phyloP scores from a whole-genome alignment of 2,888 invertebrate species.

The Agrotis ipsilon region DNA sequence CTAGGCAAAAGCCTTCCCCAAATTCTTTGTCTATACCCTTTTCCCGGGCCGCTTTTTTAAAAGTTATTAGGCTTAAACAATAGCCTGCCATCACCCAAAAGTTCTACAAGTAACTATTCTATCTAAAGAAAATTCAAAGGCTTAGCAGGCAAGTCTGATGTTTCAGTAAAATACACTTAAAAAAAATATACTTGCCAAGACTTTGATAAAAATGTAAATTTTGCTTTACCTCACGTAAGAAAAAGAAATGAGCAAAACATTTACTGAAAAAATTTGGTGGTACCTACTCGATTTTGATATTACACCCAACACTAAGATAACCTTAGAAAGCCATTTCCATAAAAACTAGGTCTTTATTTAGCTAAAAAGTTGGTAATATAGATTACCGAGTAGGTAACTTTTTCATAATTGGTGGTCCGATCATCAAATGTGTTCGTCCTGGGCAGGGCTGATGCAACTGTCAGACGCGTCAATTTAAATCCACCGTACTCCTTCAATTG shows the following conservation, averaged over 20 bases:
- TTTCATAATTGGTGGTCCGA: no score
- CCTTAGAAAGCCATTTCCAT: background rate
- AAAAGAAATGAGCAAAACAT: background rate
- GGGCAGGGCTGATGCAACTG: no score
- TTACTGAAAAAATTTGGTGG: background rate
- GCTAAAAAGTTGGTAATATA: background rate
- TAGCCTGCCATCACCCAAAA: background rate
- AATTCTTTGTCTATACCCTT: no score
- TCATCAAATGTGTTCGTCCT: no score
- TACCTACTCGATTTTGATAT: slow-evolving; percentile 4
- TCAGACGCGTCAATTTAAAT: no score
- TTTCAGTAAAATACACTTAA: background rate
- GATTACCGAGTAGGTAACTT: no score
- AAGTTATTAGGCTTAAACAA: background rate
- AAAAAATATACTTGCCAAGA: background rate
- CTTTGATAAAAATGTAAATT: slow-evolving; percentile 12
- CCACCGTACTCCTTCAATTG: no score
- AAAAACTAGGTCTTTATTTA: background rate
- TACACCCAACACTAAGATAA: background rate
- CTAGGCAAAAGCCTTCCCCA: no score
- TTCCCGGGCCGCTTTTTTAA: background rate
- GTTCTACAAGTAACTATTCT: background rate
- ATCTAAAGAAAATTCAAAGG: background rate
- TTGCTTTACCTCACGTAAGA: background rate
- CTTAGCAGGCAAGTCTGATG: background rate